phyloP scores from a whole-genome alignment of 2,797 vertebrate genomes.

The Leptoclinus maculatus region DNA sequence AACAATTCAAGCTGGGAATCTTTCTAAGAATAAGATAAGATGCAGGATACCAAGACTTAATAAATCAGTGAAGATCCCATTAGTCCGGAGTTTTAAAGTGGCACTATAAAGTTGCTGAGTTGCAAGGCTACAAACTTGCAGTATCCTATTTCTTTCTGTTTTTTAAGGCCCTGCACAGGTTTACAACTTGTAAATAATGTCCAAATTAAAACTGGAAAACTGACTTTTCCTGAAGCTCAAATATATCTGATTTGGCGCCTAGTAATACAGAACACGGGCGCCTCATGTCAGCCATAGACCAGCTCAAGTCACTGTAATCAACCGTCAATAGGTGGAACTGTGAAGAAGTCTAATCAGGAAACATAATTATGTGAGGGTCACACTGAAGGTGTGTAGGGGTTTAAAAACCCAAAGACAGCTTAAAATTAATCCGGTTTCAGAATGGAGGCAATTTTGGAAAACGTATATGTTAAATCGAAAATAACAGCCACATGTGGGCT shows the following conservation, averaged over 20 bases:
- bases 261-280: not conserved
- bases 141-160: not conserved
- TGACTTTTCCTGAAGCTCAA: not conserved
- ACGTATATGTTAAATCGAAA: not conserved
- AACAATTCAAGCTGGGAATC: not conserved
- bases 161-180: no score
- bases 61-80: not conserved
- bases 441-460: not conserved
- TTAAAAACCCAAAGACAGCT: not conserved
- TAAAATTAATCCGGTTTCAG: not conserved
- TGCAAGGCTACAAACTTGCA: not conserved
- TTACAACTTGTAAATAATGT: no score
- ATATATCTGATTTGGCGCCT: not conserved
- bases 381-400: not conserved
- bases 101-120: no score
- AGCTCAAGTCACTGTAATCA: not conserved
- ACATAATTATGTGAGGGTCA: not conserved
- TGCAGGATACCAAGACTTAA: not conserved
- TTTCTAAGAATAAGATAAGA: conserved; percentile 1
- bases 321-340: not conserved
- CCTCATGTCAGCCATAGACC: not conserved
- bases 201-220: no score
- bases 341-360: not conserved
- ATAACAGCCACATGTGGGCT: not conserved
- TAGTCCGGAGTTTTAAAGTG: no score